Percentiles rank a stretch among this genome's conserved stretches.
phyloP scores from a whole-genome alignment of 2,797 vertebrate genomes.

The Xenops minutus region DNA sequence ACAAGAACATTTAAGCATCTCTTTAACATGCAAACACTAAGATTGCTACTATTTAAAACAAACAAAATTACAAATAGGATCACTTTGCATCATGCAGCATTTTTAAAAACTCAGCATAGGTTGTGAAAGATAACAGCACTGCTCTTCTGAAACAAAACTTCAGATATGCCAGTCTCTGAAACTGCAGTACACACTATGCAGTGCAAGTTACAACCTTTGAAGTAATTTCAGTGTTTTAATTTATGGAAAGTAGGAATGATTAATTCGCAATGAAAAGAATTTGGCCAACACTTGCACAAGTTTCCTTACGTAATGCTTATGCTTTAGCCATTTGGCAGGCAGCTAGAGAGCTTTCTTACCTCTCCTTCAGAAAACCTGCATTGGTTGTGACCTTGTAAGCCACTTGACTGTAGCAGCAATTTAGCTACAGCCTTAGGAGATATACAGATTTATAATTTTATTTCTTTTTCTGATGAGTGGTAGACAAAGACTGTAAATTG shows the following conservation, averaged over 20 bases:
- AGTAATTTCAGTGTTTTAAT: not conserved
- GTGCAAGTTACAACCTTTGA: not conserved
- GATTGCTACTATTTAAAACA: not conserved
- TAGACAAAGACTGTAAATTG: not conserved
- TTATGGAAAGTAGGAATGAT: not conserved
- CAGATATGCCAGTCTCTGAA: not conserved
- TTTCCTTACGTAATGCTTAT: not conserved
- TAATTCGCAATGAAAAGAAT: not conserved
- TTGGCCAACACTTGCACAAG: not conserved
- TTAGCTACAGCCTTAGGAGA: not conserved
- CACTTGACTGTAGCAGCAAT: not conserved
- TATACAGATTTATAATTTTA: not conserved
- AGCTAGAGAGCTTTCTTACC: not conserved
- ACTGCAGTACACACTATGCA: not conserved
- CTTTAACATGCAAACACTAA: not conserved
- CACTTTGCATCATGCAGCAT: not conserved
- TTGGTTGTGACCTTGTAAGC: not conserved
- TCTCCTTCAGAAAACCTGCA: not conserved
- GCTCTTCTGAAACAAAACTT: not conserved
- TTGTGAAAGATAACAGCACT: not conserved
- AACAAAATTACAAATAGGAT: not conserved
- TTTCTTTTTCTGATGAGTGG: not conserved
- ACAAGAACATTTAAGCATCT: not conserved
- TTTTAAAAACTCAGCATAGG: not conserved
- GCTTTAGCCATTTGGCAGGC: not conserved